Evolutionary conservation across 2,113 vertebrate species (phyloP).

Genomic region (Microtus ochrogaster): DNA sequence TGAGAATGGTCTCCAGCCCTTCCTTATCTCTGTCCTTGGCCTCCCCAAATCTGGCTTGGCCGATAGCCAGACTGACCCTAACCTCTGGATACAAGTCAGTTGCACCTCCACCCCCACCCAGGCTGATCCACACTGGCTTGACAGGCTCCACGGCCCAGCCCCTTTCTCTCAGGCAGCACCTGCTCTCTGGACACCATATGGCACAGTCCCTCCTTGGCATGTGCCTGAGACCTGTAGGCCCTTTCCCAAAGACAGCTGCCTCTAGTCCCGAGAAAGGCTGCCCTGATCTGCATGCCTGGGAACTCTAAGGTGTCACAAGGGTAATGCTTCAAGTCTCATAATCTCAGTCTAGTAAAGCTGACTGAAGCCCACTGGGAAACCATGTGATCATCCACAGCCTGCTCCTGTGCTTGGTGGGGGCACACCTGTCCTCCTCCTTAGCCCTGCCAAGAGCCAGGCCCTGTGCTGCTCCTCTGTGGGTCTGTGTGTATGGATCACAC

Average conservation of each 20-base stretch:
- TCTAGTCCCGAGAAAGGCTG: not conserved
- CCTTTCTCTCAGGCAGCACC: not conserved
- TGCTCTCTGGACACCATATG: not conserved
- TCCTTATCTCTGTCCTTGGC: not conserved
- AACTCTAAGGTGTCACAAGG: not conserved
- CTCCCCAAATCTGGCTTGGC: not conserved
- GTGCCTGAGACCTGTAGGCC: not conserved
- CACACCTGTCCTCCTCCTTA: not conserved
- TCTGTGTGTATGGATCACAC: no score
- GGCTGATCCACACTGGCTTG: not conserved
- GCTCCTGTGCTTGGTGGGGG: not conserved
- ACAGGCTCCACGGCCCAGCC: not conserved
- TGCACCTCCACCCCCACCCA: no score
- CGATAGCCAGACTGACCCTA: not conserved
- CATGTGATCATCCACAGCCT: not conserved
- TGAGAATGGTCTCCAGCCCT: not conserved
- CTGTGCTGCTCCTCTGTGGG: no score
- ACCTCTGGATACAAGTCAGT: not conserved
- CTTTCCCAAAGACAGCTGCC: not conserved
- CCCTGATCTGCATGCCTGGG: not conserved
- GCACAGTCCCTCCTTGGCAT: not conserved
- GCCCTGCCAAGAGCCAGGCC: not conserved
- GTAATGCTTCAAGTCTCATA: not conserved
- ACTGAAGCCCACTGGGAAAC: not conserved
- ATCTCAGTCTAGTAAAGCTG: not conserved